Evolutionary conservation across 2,797 vertebrate species (phyloP).

Genomic region (Lagodon rhomboides): DNA sequence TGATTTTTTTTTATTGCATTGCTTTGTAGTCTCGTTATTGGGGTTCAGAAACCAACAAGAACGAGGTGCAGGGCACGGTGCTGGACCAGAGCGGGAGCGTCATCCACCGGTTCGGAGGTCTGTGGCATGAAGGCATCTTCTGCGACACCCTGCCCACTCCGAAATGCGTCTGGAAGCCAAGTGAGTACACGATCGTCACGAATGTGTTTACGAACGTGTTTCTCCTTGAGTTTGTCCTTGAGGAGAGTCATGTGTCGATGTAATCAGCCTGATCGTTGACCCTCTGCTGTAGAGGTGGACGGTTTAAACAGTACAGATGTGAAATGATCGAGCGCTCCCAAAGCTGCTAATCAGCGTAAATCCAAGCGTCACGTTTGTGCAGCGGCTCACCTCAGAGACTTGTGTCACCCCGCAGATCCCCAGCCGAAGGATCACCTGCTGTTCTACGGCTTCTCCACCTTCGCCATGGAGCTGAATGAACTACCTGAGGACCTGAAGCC

Average conservation of each 20-base stretch:
- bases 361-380: conserved; percentile 52
- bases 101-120: conserved; percentile 92
- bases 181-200: conserved; percentile 80
- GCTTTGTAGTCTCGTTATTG: conserved; percentile 91
- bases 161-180: conserved; percentile 94
- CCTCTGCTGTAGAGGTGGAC: background rate
- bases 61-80: conserved; percentile 93
- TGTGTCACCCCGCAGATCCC: conserved; percentile 82
- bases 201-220: background rate
- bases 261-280: background rate
- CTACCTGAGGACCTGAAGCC: conserved; percentile 86
- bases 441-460: conserved; percentile 94
- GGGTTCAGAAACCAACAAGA: conserved; percentile 89
- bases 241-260: conserved; percentile 2
- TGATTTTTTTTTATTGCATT: background rate
- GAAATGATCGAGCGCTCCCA: conserved; percentile 7
- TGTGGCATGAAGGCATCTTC: conserved; percentile 95
- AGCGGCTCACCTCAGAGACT: conserved; percentile 35
- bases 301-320: conserved; percentile 8
- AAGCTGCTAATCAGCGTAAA: conserved; percentile 44
- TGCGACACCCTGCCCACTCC: conserved; percentile 89
- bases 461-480: conserved; percentile 95
- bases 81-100: conserved; percentile 89
- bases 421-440: conserved; percentile 90
- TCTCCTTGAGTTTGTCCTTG: background rate